Conservation (phyloP, 2,113 vertebrate genomes). For the Uria aalge region DNA sequence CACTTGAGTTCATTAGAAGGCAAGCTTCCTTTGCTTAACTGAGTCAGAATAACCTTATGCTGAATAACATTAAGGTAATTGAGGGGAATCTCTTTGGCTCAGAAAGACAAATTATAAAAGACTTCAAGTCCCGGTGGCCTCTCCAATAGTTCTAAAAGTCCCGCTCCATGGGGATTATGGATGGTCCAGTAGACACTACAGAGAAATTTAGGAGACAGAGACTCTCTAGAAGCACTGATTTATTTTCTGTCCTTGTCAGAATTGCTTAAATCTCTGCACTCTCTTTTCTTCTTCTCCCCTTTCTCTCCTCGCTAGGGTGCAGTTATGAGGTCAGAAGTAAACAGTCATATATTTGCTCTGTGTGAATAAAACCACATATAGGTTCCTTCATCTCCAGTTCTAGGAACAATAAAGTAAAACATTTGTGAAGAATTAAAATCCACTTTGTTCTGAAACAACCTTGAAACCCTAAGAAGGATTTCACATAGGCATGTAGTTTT, state of each 20-base stretch:
- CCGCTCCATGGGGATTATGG: not conserved
- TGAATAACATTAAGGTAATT: not conserved
- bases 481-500: slow-evolving; percentile 42
- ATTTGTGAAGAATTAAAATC: slow-evolving; percentile 34
- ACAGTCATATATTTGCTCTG: slow-evolving; percentile 24
- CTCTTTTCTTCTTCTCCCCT: not conserved
- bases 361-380: slow-evolving; percentile 15
- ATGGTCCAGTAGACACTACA: not conserved
- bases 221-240: not conserved
- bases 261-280: slow-evolving; percentile 22
- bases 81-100: not conserved
- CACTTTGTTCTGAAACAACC: slow-evolving; percentile 47
- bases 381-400: not conserved
- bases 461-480: slow-evolving; percentile 39
- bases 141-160: slow-evolving; percentile 7
- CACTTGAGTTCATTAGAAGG: not conserved
- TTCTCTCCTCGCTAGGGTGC: not conserved
- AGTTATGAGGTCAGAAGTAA: slow-evolving; percentile 19
- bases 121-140: not conserved
- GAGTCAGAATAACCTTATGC: not conserved
- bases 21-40: not conserved
- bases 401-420: slow-evolving; percentile 32
- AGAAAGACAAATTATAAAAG: not conserved
- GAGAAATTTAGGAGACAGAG: slow-evolving; percentile 43
- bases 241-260: slow-evolving; percentile 13